These are phyloP conservation scores for Drosophila diplacantha DNA, from an alignment of 2,888 invertebrate genomes.

Conservation along the genomic window DNA sequence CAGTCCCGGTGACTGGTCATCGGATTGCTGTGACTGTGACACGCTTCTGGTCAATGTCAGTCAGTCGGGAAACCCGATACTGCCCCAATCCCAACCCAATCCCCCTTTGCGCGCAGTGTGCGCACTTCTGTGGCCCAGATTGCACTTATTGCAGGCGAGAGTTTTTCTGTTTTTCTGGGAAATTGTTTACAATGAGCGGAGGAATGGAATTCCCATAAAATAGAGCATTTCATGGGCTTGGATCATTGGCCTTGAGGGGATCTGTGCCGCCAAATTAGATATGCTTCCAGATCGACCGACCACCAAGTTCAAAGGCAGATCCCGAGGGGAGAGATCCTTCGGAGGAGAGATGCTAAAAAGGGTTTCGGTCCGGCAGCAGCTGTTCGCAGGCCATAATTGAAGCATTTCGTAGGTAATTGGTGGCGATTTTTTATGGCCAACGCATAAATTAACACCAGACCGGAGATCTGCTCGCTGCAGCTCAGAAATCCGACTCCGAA, in stretches of 20 bases:
- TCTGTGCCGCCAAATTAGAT: slow-evolving; percentile 43
- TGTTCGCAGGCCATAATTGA: slow-evolving; percentile 70
- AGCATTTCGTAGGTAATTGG: slow-evolving; percentile 68
- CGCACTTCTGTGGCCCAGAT: slow-evolving; percentile 52
- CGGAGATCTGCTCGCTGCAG: slow-evolving; percentile 12
- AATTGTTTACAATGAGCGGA: slow-evolving; percentile 20
- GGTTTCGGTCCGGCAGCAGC: slow-evolving; percentile 62
- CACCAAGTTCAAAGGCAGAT: slow-evolving; percentile 43
- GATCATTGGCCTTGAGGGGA: slow-evolving; percentile 29
- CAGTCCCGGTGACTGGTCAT: slow-evolving; percentile 8
- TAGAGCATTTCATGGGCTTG: slow-evolving; percentile 20
- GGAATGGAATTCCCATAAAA: slow-evolving; percentile 26
- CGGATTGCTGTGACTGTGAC: slow-evolving; percentile 35
- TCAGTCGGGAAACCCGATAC: slow-evolving; percentile 18
- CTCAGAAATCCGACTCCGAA: slow-evolving; percentile 24
- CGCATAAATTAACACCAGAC: slow-evolving; percentile 71
- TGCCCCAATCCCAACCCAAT: slow-evolving; percentile 34
- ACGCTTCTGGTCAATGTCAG: slow-evolving; percentile 67
- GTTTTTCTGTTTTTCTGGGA: slow-evolving; percentile 18
- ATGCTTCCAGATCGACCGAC: slow-evolving; percentile 29
- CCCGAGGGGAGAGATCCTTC: slow-evolving; percentile 1
- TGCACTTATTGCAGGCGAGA: slow-evolving; percentile 45
- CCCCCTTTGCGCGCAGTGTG: slow-evolving; percentile 38
- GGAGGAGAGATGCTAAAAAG: slow-evolving; percentile 61
- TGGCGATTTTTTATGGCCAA: slow-evolving; percentile 63